A percentile compares a stretch with the other conserved stretches of the same genome.
These are phyloP conservation scores for Iselma pallidipennis DNA, from an alignment of 2,888 invertebrate genomes.

Conservation along the genomic window DNA sequence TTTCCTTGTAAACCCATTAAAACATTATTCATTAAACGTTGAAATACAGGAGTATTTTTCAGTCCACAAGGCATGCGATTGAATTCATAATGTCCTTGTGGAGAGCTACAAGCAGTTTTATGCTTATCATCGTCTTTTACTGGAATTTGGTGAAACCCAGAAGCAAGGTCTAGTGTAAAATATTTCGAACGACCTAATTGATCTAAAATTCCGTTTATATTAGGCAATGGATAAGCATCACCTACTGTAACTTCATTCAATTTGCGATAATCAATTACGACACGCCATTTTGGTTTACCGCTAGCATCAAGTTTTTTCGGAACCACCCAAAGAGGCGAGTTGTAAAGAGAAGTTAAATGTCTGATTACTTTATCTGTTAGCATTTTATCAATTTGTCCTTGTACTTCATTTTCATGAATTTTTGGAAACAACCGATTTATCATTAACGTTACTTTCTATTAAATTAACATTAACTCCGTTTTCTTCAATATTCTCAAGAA, in stretches of 20 bases:
- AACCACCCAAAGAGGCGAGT: constrained; percentile 44
- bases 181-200: constrained; percentile 32
- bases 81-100: constrained; percentile 31
- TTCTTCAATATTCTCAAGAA: no score
- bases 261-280: constrained; percentile 39
- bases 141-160: constrained; percentile 10
- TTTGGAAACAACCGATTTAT: no score
- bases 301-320: constrained; percentile 40
- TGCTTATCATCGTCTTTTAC: constrained; percentile 15
- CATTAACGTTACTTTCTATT: no score
- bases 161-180: constrained; percentile 26
- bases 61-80: constrained; percentile 35
- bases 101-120: constrained; percentile 32
- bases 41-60: constrained; percentile 37
- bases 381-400: constrained; percentile 33
- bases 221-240: constrained; percentile 25
- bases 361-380: constrained; percentile 27
- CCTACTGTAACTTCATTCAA: constrained; percentile 40
- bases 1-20: constrained; percentile 32
- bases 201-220: constrained; percentile 33
- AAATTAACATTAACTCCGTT: no score
- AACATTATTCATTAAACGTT: constrained; percentile 37
- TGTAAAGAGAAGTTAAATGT: constrained; percentile 28
- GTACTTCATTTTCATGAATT: constrained; percentile 32
- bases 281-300: constrained; percentile 27